These are phyloP conservation scores for Sciaenops ocellatus DNA, from an alignment of 2,797 vertebrate genomes.

Conservation along the genomic window DNA sequence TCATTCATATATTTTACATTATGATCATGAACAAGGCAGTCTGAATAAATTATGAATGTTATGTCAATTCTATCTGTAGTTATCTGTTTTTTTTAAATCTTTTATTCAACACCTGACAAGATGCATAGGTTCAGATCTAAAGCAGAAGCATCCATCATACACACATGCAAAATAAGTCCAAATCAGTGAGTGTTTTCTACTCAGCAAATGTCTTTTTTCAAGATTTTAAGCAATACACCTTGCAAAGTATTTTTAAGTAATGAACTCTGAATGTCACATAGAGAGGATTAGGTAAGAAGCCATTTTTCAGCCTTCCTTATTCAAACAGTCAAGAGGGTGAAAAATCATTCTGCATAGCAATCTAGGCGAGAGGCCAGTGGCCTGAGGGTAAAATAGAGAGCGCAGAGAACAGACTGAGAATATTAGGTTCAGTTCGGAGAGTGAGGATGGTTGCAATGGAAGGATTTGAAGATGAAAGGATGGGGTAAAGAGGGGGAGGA, in stretches of 20 bases:
- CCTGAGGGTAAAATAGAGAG: constrained; percentile 30
- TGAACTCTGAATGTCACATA: neutral
- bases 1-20: neutral
- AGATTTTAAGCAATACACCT: neutral
- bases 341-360: constrained; percentile 21
- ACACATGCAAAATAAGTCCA: neutral
- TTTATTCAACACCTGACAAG: neutral
- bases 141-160: neutral
- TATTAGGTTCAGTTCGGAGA: constrained; percentile 23
- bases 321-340: constrained; percentile 35
- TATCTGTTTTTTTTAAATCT: neutral
- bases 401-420: constrained; percentile 17
- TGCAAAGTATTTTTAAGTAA: constrained; percentile 7
- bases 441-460: neutral
- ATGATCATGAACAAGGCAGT: too few relatives aligned
- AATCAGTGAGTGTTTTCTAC: neutral
- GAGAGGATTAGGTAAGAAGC: constrained; percentile 21
- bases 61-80: neutral
- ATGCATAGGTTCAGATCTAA: neutral
- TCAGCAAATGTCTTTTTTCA: neutral
- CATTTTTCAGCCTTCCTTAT: constrained; percentile 39
- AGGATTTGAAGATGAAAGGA: neutral
- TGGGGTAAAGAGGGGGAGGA: constrained; percentile 17
- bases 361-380: constrained; percentile 19
- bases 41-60: neutral